Percentiles rank a stretch among this genome's conserved stretches.
phyloP scores from a whole-genome alignment of 2,888 invertebrate genomes.

The Portevinia maculata region DNA sequence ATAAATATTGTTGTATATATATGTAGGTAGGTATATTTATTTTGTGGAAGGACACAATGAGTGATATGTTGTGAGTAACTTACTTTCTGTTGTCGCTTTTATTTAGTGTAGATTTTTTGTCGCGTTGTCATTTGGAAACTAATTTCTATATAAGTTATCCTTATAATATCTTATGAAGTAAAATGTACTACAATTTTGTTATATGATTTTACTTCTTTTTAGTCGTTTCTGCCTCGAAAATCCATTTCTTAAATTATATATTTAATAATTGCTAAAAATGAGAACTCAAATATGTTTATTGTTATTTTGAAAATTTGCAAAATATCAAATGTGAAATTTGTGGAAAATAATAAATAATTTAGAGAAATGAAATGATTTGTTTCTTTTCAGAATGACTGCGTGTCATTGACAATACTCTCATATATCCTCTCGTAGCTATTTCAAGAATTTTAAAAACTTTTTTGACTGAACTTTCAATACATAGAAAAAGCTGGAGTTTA shows the following conservation, averaged over 20 bases:
- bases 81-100: conserved; percentile 7
- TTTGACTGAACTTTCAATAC: neutral
- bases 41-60: conserved; percentile 71
- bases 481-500: neutral
- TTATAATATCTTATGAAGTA: neutral
- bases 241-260: neutral
- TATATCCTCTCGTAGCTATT: no score
- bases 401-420: no score
- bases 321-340: neutral
- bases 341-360: no score
- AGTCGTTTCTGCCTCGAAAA: neutral
- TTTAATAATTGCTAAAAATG: conserved; percentile 1
- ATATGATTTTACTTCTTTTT: neutral
- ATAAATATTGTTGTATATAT: conserved; percentile 62
- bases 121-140: conserved; percentile 22
- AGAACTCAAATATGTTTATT: neutral
- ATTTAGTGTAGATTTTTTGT: conserved; percentile 21
- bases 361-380: no score
- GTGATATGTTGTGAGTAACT: conserved; percentile 69
- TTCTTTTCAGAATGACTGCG: no score
- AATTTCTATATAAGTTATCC: neutral
- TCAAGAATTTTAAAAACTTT: no score
- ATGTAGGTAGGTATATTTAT: conserved; percentile 36
- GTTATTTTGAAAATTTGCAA: conserved; percentile 2
- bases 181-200: conserved; percentile 9